These are phyloP conservation scores for Nephotettix cincticeps DNA, from an alignment of 1,140 invertebrate genomes.

Conservation along the genomic window DNA sequence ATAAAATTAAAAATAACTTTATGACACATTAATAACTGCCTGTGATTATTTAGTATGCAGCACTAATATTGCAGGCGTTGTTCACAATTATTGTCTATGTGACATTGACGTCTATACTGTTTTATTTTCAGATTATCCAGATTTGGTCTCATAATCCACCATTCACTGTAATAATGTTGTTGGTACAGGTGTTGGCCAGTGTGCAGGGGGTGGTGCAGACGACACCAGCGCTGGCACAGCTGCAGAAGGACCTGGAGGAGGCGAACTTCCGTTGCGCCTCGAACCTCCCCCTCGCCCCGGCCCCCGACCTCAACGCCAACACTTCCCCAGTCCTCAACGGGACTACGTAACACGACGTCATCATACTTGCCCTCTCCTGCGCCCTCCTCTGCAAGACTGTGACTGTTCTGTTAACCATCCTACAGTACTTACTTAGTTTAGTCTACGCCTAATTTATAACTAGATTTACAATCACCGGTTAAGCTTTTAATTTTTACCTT, in stretches of 20 bases:
- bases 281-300: slow-evolving; percentile 42
- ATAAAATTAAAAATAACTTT: too few relatives aligned
- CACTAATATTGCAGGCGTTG: too few relatives aligned
- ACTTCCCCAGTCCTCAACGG: slow-evolving; percentile 30
- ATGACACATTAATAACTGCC: too few relatives aligned
- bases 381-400: not conserved
- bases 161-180: too few relatives aligned
- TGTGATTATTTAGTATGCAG: too few relatives aligned
- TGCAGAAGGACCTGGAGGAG: slow-evolving; percentile 50
- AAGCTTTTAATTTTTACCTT: too few relatives aligned
- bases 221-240: slow-evolving; percentile 46
- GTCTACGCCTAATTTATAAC: too few relatives aligned
- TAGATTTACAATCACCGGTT: too few relatives aligned
- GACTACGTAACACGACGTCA: not conserved
- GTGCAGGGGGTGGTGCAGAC: slow-evolving; percentile 49
- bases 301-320: slow-evolving; percentile 50
- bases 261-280: slow-evolving; percentile 48
- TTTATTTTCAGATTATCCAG: too few relatives aligned
- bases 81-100: too few relatives aligned
- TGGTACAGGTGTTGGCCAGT: slow-evolving; percentile 47
- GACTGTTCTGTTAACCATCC: not conserved
- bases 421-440: not conserved
- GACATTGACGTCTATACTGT: too few relatives aligned
- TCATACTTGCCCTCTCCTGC: not conserved
- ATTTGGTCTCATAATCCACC: too few relatives aligned